A percentile compares a stretch with the other conserved stretches of the same genome.
Conservation (phyloP, 1,140 invertebrate species). For the Holotrichia oblita region DNA sequence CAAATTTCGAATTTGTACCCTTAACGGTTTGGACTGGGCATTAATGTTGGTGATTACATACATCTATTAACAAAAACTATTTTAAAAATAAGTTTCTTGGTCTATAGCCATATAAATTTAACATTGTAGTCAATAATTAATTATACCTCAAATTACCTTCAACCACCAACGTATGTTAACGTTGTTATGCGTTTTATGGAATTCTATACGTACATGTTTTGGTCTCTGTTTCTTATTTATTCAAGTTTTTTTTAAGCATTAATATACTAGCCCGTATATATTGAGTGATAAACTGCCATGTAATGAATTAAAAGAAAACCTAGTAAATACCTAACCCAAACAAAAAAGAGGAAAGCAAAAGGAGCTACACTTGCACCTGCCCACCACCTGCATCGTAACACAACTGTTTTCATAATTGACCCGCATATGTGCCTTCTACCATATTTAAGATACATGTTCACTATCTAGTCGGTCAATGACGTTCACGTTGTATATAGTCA, state of each 20-base stretch:
- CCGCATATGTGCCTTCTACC: constrained; percentile 1
- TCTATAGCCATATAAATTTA: too few species aligned
- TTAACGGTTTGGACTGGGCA: too few species aligned
- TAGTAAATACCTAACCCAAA: not conserved
- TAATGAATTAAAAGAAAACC: constrained; percentile 17
- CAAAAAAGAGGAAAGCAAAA: not conserved
- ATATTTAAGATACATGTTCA: not conserved
- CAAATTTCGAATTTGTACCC: too few species aligned
- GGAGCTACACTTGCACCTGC: constrained; percentile 10
- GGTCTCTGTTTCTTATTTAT: not conserved
- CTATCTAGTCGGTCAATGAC: constrained; percentile 32
- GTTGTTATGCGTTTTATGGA: too few species aligned
- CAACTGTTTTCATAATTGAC: constrained; percentile 35
- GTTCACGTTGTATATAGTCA: constrained; percentile 1
- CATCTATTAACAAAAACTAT: too few species aligned
- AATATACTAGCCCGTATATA: not conserved
- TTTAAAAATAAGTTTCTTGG: too few species aligned
- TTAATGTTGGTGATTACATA: too few species aligned
- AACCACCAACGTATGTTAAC: too few species aligned
- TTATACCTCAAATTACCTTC: too few species aligned
- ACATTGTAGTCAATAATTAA: too few species aligned
- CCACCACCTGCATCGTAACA: constrained; percentile 16
- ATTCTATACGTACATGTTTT: too few species aligned
- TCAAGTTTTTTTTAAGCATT: not conserved
- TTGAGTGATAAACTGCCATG: not conserved